Evolutionary conservation across 1,140 invertebrate genomes (phyloP), one percentile per base, ranked within the genome.

Genomic region (Panagrolaimus sp.): DNA sequence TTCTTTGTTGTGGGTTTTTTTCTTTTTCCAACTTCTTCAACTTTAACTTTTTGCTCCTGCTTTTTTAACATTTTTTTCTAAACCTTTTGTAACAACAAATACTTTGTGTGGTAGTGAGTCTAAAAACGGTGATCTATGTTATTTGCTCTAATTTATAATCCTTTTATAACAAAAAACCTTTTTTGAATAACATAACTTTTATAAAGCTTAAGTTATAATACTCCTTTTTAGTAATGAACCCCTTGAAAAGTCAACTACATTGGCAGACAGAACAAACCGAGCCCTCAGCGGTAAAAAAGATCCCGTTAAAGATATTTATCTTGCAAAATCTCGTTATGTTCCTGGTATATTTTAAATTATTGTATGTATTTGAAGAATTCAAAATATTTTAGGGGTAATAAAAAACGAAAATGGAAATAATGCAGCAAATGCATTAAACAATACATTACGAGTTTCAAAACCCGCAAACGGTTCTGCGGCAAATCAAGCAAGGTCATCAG

Each of bases 271-370:
- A 70, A 79, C 15, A 44, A 75, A 70, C 24, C 32, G 63, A n/a
- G 58, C 46, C n/a, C 45, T 69, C n/a, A 78, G 76, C 47, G 76
- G 74, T n/a, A 81, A 84, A 63, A 73, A 78, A 21, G 75, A 80
- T 72, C 89, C 89, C 0, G 32, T 38, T 4, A 90, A 90, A 75
- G 88, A 90, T 73, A 89, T 90, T 77, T 91, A 90, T 80, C 76
- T 90, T 46, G 87, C 85, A 47, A 88, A 90, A 76, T 87, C 89
- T 63, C 84, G 90, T 82, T 91, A 90, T 78, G 85, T 90, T 65
- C 88, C 89, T 67, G 89, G 85, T 47, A 62, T 73, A n/a, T 55
- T 55, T 9, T 65, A 77, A 38, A 38, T 4, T 4, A 38, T 4
- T 7, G 7, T 38, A 38, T 38, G 32, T 38, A 38, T 38, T 38